A percentile compares a stretch with the other conserved stretches of the same genome.
These are phyloP conservation scores for Synanceia verrucosa DNA, from an alignment of 2,797 vertebrate species.

Conservation along the genomic window DNA sequence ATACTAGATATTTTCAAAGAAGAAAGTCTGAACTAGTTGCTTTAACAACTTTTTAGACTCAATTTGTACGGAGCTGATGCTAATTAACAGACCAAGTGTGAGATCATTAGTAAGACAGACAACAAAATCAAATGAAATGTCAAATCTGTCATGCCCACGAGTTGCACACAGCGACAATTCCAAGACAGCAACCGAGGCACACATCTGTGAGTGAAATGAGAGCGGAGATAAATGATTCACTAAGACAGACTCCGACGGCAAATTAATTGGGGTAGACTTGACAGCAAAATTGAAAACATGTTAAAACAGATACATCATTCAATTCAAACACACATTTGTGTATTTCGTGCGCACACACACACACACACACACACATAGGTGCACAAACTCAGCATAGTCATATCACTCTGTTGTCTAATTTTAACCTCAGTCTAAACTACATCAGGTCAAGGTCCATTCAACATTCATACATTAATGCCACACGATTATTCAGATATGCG, in stretches of 20 bases:
- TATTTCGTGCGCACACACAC: neutral
- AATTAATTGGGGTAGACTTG: slow-evolving; percentile 60
- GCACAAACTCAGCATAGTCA: slow-evolving; percentile 9
- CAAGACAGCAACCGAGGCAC: slow-evolving; percentile 19
- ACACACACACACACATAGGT: neutral
- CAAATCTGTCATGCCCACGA: slow-evolving; percentile 23
- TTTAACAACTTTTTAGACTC: neutral
- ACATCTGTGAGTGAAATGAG: slow-evolving; percentile 49
- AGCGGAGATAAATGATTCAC: slow-evolving; percentile 56
- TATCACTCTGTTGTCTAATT: slow-evolving; percentile 14
- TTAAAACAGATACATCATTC: slow-evolving; percentile 52
- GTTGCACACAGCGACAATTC: slow-evolving; percentile 24
- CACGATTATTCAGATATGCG: slow-evolving; percentile 77
- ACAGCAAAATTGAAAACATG: slow-evolving; percentile 46
- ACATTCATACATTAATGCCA: slow-evolving; percentile 71
- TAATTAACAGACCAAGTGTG: slow-evolving; percentile 29
- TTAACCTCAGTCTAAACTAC: slow-evolving; percentile 58
- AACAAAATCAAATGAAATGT: slow-evolving; percentile 48
- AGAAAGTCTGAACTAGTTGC: neutral
- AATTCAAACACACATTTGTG: slow-evolving; percentile 25
- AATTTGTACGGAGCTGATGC: neutral
- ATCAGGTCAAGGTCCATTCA: slow-evolving; percentile 72
- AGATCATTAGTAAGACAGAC: slow-evolving; percentile 18
- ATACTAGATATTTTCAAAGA: neutral
- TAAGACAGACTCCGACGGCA: slow-evolving; percentile 34